Base-by-base conservation (phyloP, 2,113 vertebrate species). In the Stegastes partitus region DNA sequence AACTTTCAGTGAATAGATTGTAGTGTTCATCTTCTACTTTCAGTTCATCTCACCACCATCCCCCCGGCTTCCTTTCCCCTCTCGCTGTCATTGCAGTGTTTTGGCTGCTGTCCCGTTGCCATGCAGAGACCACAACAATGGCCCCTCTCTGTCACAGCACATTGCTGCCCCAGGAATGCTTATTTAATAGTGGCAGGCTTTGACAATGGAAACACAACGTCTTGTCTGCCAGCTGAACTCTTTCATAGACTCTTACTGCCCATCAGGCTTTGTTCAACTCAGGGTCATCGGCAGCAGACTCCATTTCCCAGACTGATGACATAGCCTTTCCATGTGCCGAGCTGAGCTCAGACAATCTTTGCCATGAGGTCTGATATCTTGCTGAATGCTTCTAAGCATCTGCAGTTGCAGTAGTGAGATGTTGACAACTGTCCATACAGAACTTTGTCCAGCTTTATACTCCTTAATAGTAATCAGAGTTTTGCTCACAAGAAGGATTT, bases 121-220 rank as follows among this genome's bases (percentile, higher is more conserved):
- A 90, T 85, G 91, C 83, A 87, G 70, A 83, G 80, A 85, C 83
- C 83, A 81, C 85, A 84, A 94, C 93, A 94, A 91, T 87, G 87
- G 90, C 61, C 74, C 72, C 85, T 87, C 89, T 88, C 87, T 89
- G 84, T 88, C 84, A 51, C 85, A 72, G 79, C 66, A 77, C 81
- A 86, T 86, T 69, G 4, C 79, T 62, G 88, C 80, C 77, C 2
- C 21, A 85, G 86, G 89, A 91, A 90, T 92, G 81, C 88, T 88
- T 88, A 85, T 90, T 92, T 91, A 87, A 88, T 82, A 78, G 84
- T 81, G 86, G 71, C 79, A 57, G 76, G 82, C 85, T 80, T 83
- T 75, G 61, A 82, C 82, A 73, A 71, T 73, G 61, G 77, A 80
- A 83, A 76, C 67, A 39, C 82, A 81, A 44, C 61, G 69, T 91